Evolutionary conservation across 2,888 invertebrate genomes (phyloP).

Genomic region (Athripsodes cinereus): DNA sequence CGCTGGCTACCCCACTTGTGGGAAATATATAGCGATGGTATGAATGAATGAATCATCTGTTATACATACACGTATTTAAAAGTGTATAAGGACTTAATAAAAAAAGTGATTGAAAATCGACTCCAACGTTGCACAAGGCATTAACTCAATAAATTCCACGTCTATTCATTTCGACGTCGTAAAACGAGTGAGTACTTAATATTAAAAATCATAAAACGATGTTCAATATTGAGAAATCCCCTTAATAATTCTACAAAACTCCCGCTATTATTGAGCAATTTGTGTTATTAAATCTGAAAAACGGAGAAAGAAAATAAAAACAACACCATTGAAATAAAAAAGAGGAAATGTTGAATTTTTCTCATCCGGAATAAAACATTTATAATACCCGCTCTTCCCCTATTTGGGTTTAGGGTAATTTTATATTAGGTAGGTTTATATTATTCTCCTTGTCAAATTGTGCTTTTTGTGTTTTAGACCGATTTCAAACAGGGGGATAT

Average conservation of each 20-base stretch:
- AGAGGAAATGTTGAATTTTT: constrained; percentile 18
- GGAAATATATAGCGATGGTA: too few species aligned
- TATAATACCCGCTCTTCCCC: constrained; percentile 8
- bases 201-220: not conserved
- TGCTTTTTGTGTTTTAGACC: constrained; percentile 27
- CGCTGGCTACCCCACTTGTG: too few species aligned
- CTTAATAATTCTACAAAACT: not conserved
- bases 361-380: constrained; percentile 12
- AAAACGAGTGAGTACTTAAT: too few species aligned
- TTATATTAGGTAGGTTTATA: too few species aligned
- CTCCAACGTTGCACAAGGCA: too few species aligned
- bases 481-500: constrained; percentile 23
- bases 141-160: too few species aligned
- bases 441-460: constrained; percentile 28
- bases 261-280: constrained; percentile 9
- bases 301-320: not conserved
- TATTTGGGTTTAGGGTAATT: constrained; percentile 24
- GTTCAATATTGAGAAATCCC: not conserved
- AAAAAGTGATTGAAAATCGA: too few species aligned
- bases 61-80: too few species aligned
- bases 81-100: too few species aligned
- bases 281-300: constrained; percentile 3
- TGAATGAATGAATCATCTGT: too few species aligned
- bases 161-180: too few species aligned
- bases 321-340: not conserved